phyloP scores from a whole-genome alignment of 2,888 invertebrate species.

The Dryocosmus kuriphilus region DNA sequence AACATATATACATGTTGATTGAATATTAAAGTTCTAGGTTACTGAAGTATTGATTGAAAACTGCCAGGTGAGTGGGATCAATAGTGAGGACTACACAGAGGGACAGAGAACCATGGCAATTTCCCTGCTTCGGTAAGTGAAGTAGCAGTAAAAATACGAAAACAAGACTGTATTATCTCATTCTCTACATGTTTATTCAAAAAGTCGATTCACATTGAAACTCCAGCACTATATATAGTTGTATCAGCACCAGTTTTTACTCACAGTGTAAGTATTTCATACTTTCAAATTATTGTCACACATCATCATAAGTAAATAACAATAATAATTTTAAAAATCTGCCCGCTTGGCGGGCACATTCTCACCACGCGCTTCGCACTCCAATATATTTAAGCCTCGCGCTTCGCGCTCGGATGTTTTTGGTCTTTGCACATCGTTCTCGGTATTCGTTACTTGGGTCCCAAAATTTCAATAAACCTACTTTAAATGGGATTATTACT shows the following conservation, averaged over 20 bases:
- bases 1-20: background rate
- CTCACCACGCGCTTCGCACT: too few species aligned
- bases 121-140: slow-evolving; percentile 67
- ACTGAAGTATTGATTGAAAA: slow-evolving; percentile 50
- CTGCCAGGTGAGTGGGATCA: slow-evolving; percentile 61
- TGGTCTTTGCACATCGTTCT: too few species aligned
- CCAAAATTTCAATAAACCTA: too few species aligned
- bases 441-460: too few species aligned
- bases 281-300: background rate
- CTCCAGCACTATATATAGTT: background rate
- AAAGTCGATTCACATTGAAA: background rate
- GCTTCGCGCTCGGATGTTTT: too few species aligned
- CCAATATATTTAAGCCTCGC: too few species aligned
- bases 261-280: background rate
- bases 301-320: background rate
- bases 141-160: background rate
- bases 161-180: slow-evolving; percentile 32
- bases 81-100: slow-evolving; percentile 61
- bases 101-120: slow-evolving; percentile 63
- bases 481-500: too few species aligned
- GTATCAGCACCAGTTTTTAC: background rate
- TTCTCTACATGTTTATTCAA: background rate
- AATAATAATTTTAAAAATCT: too few species aligned
- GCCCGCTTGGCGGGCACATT: too few species aligned
- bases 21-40: background rate